These are phyloP conservation scores for Emys orbicularis DNA, from an alignment of 2,797 vertebrate genomes.

Conservation along the genomic window DNA sequence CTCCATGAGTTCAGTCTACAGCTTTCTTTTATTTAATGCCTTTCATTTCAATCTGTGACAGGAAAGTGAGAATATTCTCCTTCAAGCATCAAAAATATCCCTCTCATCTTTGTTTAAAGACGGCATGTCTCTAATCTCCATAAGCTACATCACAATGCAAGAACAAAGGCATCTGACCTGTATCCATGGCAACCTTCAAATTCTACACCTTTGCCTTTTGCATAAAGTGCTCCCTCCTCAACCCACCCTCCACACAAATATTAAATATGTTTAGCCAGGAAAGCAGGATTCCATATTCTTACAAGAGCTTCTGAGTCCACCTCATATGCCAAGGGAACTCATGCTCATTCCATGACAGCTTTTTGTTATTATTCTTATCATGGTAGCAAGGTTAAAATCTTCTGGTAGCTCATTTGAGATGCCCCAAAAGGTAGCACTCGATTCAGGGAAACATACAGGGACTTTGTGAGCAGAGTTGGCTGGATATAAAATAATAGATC, in stretches of 20 bases:
- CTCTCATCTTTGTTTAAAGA: conserved; percentile 13
- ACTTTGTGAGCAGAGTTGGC: not conserved
- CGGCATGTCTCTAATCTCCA: conserved; percentile 63
- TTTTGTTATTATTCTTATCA: not conserved
- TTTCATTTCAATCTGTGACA: conserved; percentile 46
- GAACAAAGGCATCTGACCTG: conserved; percentile 79
- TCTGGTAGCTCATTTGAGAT: not conserved
- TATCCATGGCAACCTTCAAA: conserved; percentile 77
- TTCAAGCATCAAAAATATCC: conserved; percentile 1
- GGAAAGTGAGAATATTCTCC: conserved; percentile 11
- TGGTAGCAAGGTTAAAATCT: conserved; percentile 18
- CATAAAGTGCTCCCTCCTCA: conserved; percentile 41
- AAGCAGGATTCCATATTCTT: not conserved
- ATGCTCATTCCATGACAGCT: accelerated
- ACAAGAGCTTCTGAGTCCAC: not conserved
- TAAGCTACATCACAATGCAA: conserved; percentile 51
- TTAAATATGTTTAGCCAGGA: not conserved
- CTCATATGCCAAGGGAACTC: not conserved
- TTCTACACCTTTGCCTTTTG: conserved; percentile 76
- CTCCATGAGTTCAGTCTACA: conserved; percentile 17
- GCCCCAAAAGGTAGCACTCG: conserved; percentile 50
- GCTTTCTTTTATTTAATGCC: conserved; percentile 2
- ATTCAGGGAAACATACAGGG: conserved; percentile 51
- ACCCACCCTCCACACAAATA: not conserved
- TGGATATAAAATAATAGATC: not conserved